Evolutionary conservation across 2,888 invertebrate genomes (phyloP), one percentile per base, ranked within the genome.

Genomic region (Halocaridina rubra): DNA sequence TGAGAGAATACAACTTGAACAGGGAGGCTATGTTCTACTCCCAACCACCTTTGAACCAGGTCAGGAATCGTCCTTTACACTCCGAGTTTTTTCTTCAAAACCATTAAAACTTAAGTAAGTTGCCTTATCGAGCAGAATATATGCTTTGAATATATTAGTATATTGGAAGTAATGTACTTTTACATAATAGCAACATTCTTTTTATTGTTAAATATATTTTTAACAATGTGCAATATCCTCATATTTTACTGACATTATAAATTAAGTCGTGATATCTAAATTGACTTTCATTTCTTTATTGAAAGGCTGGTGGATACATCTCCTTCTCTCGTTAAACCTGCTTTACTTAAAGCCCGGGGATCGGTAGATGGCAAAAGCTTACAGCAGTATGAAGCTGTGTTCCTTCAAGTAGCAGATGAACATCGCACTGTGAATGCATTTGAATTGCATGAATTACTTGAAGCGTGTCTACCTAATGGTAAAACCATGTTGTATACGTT

Each of bases 21-120:
- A 95, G 88, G 96, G 96, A 2, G 94, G 95, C 32, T 97, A 96
- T 91, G 92, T 97, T 57, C 93, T 97, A 69, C 93, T 97, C 90
- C 97, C 97, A 0, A 97, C 97, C 1, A 97, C 97, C 0, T 97
- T 96, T 90, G 97, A 97, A 90, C 96, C 97, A 0, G 94, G 95
- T 0, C 96, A 97, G 90, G 97, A 97, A 91, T 96, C 96, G 0
- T 94, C 95, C 89, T 97, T 97, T 90, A 96, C 97, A 0, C 92
- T 97, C 1, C 92, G 88, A 16, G 88, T 88, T 32, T 88, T 86
- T 57, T 88, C 88, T 2, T 81, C 81, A 4, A 86, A 86, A 22
- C 78, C 85, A 1, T 78, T 87, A 4, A 88, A 88, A 67, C 85
- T 88, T 27, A 87, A 85, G 87, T 87, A 53, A 85, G n/a, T n/a